Percentiles rank a stretch among this genome's conserved stretches.
Evolutionary conservation across 2,113 vertebrate genomes (phyloP).

Genomic region (Siniperca chuatsi): DNA sequence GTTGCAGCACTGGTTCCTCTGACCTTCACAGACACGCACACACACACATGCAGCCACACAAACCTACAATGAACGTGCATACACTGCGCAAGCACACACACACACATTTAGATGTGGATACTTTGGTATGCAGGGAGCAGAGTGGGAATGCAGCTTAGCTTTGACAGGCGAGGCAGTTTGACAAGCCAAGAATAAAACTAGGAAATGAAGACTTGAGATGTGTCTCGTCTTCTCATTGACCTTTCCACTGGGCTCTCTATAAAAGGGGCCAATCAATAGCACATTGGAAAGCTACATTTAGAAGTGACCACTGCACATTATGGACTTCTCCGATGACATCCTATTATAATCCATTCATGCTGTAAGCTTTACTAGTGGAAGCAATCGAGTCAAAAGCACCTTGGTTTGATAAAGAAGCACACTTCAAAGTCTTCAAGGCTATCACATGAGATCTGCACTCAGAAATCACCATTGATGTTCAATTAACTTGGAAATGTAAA

Average conservation of each 20-base stretch:
- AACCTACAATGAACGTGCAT: conserved; percentile 13
- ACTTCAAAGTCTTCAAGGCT: conserved; percentile 41
- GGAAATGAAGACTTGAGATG: conserved; percentile 78
- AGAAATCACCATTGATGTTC: conserved; percentile 26
- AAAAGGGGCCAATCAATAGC: conserved; percentile 71
- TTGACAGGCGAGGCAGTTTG: conserved; percentile 75
- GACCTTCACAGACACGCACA: conserved; percentile 56
- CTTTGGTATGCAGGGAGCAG: conserved; percentile 74
- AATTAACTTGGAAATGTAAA: conserved; percentile 24
- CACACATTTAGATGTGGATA: conserved; percentile 34
- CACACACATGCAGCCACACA: conserved; percentile 7
- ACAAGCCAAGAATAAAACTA: conserved; percentile 81
- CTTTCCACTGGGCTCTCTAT: conserved; percentile 64
- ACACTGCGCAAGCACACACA: neutral
- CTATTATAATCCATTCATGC: conserved; percentile 48
- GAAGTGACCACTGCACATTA: conserved; percentile 57
- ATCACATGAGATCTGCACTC: conserved; percentile 13
- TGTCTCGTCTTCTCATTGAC: conserved; percentile 75
- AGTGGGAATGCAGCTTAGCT: conserved; percentile 67
- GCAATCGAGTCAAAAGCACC: conserved; percentile 5
- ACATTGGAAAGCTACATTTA: conserved; percentile 70
- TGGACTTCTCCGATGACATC: conserved; percentile 63
- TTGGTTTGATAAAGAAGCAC: conserved; percentile 31
- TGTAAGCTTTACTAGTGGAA: neutral
- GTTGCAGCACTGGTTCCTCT: conserved; percentile 47